phyloP scores from a whole-genome alignment of 2,888 invertebrate genomes.

The Andrena minutula region DNA sequence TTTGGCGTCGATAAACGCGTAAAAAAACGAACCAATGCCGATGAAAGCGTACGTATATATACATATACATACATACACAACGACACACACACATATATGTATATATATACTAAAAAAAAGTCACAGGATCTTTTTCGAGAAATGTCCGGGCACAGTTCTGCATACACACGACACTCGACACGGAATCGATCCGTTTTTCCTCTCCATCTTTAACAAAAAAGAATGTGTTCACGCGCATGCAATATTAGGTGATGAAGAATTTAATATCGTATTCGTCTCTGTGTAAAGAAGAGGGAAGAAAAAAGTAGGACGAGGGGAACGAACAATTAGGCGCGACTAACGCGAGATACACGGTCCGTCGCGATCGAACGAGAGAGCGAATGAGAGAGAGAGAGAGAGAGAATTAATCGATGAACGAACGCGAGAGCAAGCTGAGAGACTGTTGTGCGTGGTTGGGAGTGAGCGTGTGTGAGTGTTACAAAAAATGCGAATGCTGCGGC shows the following conservation, averaged over 20 bases:
- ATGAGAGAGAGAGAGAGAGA: slow-evolving; percentile 17
- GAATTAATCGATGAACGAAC: slow-evolving; percentile 15
- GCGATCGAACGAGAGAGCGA: slow-evolving; percentile 31
- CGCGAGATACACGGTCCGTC: slow-evolving; percentile 38
- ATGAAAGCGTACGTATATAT: slow-evolving; percentile 29
- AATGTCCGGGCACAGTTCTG: slow-evolving; percentile 74
- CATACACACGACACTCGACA: slow-evolving; percentile 46
- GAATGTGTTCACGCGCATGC: slow-evolving; percentile 81
- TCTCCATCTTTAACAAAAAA: slow-evolving; percentile 74
- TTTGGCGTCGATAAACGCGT: slow-evolving; percentile 46
- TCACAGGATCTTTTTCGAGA: slow-evolving; percentile 45
- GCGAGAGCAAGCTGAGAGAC: background rate
- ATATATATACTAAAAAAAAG: slow-evolving; percentile 23
- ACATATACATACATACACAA: slow-evolving; percentile 5
- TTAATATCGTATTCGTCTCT: slow-evolving; percentile 69
- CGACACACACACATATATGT: background rate
- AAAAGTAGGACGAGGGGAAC: slow-evolving; percentile 40
- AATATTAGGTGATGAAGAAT: slow-evolving; percentile 78
- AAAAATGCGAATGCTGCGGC: slow-evolving; percentile 62
- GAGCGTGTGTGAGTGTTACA: slow-evolving; percentile 3
- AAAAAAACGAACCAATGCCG: slow-evolving; percentile 38
- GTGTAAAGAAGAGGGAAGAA: slow-evolving; percentile 56
- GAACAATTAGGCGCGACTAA: slow-evolving; percentile 53
- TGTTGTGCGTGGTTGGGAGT: background rate
- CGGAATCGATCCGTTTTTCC: slow-evolving; percentile 60